A percentile compares a stretch with the other conserved stretches of the same genome.
phyloP scores from a whole-genome alignment of 1,140 invertebrate genomes.

The Ceratoteleas bidentatus region DNA sequence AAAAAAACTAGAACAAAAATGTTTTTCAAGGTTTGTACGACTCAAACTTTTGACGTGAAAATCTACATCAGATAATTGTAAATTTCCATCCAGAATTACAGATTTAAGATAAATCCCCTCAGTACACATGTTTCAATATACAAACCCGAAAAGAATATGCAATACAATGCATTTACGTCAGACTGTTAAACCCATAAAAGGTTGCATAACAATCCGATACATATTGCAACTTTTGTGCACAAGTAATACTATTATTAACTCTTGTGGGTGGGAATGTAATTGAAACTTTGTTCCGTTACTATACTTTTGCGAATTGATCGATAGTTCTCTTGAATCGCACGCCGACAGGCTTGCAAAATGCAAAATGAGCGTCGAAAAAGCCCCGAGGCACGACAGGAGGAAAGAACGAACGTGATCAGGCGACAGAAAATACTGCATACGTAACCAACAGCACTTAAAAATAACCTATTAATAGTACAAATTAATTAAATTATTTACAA shows the following conservation, averaged over 20 bases:
- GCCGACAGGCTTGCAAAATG: slow-evolving; percentile 7
- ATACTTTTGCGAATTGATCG: slow-evolving; percentile 37
- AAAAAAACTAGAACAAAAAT: too few species aligned
- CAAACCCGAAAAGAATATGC: not conserved
- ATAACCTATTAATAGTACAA: too few species aligned
- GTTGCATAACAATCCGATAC: slow-evolving; percentile 30
- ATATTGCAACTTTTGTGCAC: slow-evolving; percentile 29
- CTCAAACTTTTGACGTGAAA: too few species aligned
- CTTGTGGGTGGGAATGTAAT: slow-evolving; percentile 31
- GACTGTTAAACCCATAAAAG: slow-evolving; percentile 23
- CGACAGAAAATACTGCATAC: not conserved
- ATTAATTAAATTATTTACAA: too few species aligned
- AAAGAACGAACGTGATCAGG: slow-evolving; percentile 8
- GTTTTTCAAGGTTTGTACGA: too few species aligned
- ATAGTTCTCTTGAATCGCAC: slow-evolving; percentile 29
- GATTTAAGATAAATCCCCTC: too few species aligned
- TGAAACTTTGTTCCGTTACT: slow-evolving; percentile 42
- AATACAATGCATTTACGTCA: not conserved
- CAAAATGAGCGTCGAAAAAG: slow-evolving; percentile 6
- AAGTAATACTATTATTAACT: slow-evolving; percentile 30
- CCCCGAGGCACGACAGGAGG: not conserved
- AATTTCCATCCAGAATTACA: too few species aligned
- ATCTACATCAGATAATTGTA: too few species aligned
- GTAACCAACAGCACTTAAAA: not conserved
- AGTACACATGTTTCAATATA: too few species aligned